phyloP scores from a whole-genome alignment of 2,113 vertebrate species.

The Nematolebias whitei region DNA sequence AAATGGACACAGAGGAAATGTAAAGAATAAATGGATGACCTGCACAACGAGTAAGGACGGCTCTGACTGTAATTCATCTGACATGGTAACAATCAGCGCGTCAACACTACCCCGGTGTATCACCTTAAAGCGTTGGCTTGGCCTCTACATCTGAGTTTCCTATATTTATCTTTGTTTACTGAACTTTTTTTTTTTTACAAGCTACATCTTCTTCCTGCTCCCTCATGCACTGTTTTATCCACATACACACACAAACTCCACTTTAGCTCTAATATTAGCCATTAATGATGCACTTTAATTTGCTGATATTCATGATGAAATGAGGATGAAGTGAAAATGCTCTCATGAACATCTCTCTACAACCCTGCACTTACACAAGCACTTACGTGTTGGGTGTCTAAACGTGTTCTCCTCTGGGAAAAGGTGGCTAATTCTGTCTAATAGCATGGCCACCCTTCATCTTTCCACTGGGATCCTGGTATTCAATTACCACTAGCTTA shows the following conservation, averaged over 20 bases:
- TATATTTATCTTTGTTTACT: slow-evolving; percentile 47
- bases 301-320: slow-evolving; percentile 14
- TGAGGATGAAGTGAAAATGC: slow-evolving; percentile 5
- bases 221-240: slow-evolving; percentile 1
- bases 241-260: background rate
- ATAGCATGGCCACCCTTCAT: slow-evolving; percentile 74
- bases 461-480: slow-evolving; percentile 66
- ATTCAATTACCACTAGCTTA: slow-evolving; percentile 74
- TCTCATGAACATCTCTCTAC: slow-evolving; percentile 16
- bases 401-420: slow-evolving; percentile 66
- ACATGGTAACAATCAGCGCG: too few relatives aligned
- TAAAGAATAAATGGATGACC: too few relatives aligned
- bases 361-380: slow-evolving; percentile 7
- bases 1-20: too few relatives aligned
- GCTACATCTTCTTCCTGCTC: slow-evolving; percentile 16
- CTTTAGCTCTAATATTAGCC: slow-evolving; percentile 26
- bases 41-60: too few relatives aligned
- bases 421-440: slow-evolving; percentile 74
- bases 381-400: slow-evolving; percentile 47
- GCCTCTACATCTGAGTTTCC: slow-evolving; percentile 9
- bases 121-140: too few relatives aligned
- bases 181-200: slow-evolving; percentile 19
- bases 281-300: slow-evolving; percentile 28
- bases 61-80: too few relatives aligned
- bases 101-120: too few relatives aligned